A percentile compares a stretch with the other conserved stretches of the same genome.
phyloP scores from a whole-genome alignment of 2,113 vertebrate species.

The Neotoma lepida region DNA sequence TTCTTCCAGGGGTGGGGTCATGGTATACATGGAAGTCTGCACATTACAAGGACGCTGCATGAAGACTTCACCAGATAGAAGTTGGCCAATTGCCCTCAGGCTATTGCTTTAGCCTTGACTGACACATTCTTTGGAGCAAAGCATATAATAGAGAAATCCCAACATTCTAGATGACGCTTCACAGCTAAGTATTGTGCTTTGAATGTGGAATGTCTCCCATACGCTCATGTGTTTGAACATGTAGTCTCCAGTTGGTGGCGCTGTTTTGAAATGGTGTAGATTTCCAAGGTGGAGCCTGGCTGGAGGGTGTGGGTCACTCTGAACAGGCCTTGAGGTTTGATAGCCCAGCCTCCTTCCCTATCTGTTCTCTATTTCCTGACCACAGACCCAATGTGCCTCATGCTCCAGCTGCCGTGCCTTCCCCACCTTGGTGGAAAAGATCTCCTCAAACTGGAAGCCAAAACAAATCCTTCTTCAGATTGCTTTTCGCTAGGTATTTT shows the following conservation, averaged over 20 bases:
- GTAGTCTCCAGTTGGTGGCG: background rate
- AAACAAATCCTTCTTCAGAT: background rate
- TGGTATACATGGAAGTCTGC: background rate
- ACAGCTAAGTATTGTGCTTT: background rate
- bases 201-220: background rate
- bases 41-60: background rate
- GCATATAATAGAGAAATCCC: slow-evolving; percentile 40
- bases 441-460: background rate
- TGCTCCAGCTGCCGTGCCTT: no score
- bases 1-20: background rate
- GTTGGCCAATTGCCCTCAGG: background rate
- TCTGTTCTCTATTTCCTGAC: background rate
- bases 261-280: background rate
- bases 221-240: background rate
- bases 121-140: slow-evolving; percentile 42
- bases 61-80: slow-evolving; percentile 4
- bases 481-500: background rate
- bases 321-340: background rate
- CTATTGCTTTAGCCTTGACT: slow-evolving; percentile 34
- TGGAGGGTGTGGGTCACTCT: background rate
- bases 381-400: background rate
- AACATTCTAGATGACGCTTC: slow-evolving; percentile 43
- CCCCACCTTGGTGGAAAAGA: background rate
- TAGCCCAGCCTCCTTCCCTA: background rate
- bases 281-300: background rate